Percentiles rank a stretch among this genome's conserved stretches.
Conservation (phyloP, 2,888 invertebrate genomes). For the Teleogryllus oceanicus region DNA sequence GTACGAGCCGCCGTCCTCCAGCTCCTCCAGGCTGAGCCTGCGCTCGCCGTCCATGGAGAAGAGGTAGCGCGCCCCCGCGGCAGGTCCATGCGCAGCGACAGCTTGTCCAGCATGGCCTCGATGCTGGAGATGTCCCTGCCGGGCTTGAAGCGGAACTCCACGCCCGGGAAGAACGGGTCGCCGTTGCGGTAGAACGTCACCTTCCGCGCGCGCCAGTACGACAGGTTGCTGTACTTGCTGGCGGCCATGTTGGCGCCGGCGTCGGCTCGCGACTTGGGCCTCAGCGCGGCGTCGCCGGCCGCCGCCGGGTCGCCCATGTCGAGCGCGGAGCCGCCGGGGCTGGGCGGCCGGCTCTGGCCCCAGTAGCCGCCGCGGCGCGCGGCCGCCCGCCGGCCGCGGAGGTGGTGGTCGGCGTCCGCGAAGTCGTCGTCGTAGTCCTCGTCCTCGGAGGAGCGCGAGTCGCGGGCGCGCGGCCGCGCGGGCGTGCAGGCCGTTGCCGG, state of each 20-base stretch:
- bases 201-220: constrained; percentile 80
- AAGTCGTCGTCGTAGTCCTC: constrained; percentile 21
- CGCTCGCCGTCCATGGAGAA: constrained; percentile 89
- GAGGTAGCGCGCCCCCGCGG: constrained; percentile 86
- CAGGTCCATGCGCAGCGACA: constrained; percentile 82
- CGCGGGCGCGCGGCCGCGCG: neutral
- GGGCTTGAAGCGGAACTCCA: constrained; percentile 83
- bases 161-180: constrained; percentile 85
- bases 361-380: constrained; percentile 43
- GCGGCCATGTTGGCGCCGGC: constrained; percentile 49
- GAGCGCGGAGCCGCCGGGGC: constrained; percentile 54
- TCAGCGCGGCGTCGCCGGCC: constrained; percentile 59
- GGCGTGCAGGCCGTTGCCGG: neutral
- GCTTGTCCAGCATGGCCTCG: constrained; percentile 79
- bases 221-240: constrained; percentile 69
- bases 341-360: constrained; percentile 53
- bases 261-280: constrained; percentile 56
- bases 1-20: constrained; percentile 88
- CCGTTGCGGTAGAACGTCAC: constrained; percentile 92
- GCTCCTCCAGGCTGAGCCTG: constrained; percentile 76
- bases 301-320: constrained; percentile 51
- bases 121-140: constrained; percentile 82
- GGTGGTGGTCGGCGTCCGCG: constrained; percentile 26
- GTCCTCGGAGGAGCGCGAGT: neutral
- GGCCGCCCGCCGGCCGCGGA: constrained; percentile 36